Percentiles rank a stretch among this genome's conserved stretches.
These are phyloP conservation scores for Procavia capensis DNA, from an alignment of 2,113 vertebrate species.

Conservation along the genomic window DNA sequence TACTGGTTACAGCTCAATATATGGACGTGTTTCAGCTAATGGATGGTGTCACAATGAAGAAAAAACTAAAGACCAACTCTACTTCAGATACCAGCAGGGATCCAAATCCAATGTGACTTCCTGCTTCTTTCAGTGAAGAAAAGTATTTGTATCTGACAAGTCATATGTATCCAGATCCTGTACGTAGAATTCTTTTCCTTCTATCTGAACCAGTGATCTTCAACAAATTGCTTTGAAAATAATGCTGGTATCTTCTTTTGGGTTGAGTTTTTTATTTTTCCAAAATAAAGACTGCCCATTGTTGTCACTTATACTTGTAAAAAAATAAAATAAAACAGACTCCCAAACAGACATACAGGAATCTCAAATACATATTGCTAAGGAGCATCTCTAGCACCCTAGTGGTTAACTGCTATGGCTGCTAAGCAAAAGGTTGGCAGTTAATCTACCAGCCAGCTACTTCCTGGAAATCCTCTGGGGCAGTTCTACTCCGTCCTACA, in stretches of 20 bases:
- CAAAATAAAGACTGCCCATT: neutral
- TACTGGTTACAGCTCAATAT: conserved; percentile 82
- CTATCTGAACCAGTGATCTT: no score
- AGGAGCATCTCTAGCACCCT: neutral
- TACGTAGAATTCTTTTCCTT: no score
- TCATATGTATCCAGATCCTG: neutral
- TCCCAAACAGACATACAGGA: neutral
- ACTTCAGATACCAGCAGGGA: neutral
- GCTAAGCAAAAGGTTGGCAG: no score
- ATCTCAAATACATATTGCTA: neutral
- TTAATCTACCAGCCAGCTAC: no score
- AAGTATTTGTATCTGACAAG: neutral
- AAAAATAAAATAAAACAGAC: neutral
- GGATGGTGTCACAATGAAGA: conserved; percentile 87
- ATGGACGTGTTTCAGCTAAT: conserved; percentile 84
- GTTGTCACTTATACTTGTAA: conserved; percentile 11
- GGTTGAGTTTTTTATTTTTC: neutral
- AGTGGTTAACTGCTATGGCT: no score
- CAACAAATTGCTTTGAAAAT: conserved; percentile 9
- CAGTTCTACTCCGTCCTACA: no score
- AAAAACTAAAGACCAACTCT: conserved; percentile 74
- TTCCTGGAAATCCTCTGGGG: no score
- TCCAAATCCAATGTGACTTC: neutral
- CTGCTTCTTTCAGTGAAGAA: conserved; percentile 1
- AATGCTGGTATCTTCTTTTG: neutral